Evolutionary conservation across 2,888 invertebrate species (phyloP).

Genomic region (Nineta flava): DNA sequence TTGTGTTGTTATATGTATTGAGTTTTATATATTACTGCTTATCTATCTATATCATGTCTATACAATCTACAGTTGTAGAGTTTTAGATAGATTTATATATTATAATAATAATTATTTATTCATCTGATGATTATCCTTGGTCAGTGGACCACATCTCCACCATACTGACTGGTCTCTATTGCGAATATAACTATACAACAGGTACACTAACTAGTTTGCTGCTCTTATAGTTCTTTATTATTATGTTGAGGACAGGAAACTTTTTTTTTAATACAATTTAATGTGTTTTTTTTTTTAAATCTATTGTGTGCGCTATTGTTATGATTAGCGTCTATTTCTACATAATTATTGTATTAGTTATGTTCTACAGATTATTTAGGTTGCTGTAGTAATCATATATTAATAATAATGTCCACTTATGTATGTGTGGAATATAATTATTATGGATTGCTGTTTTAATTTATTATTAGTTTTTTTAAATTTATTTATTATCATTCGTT

Average conservation of each 20-base stretch:
- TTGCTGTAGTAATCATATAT: no score
- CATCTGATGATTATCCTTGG: slow-evolving; percentile 4
- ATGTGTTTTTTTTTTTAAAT: neutral
- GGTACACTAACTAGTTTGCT: neutral
- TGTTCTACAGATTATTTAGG: no score
- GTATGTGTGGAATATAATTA: no score
- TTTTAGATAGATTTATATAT: neutral
- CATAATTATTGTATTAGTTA: neutral
- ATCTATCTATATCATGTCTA: neutral
- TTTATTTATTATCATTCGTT: no score
- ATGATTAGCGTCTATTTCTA: neutral
- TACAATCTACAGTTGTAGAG: neutral
- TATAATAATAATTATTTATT: neutral
- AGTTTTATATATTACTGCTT: neutral
- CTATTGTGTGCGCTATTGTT: neutral
- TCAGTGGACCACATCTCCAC: slow-evolving; percentile 2
- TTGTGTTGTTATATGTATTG: neutral
- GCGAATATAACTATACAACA: neutral
- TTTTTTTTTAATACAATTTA: neutral
- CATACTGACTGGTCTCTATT: no score
- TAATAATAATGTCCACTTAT: no score
- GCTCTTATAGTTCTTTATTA: neutral
- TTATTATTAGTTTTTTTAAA: no score
- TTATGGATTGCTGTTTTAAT: no score
- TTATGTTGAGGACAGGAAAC: neutral